Evolutionary conservation across 2,113 vertebrate genomes (phyloP).

Genomic region (Oriolus oriolus): DNA sequence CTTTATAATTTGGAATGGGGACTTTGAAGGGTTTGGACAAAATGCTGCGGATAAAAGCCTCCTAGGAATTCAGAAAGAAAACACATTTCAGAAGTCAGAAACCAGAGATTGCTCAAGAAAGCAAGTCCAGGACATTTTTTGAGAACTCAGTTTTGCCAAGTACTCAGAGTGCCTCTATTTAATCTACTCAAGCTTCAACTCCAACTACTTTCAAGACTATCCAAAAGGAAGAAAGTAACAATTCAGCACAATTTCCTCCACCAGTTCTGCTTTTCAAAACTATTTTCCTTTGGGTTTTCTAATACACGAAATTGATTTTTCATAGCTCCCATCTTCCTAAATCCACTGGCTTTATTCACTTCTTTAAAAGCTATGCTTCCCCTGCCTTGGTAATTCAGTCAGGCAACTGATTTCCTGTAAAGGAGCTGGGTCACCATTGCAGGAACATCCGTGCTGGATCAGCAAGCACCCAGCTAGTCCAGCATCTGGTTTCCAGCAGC

Average conservation of each 20-base stretch:
- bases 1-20: slow-evolving; percentile 94
- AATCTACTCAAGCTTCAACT: background rate
- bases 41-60: slow-evolving; percentile 92
- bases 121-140: background rate
- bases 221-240: background rate
- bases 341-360: background rate
- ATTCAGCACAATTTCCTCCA: background rate
- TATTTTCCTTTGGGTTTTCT: background rate
- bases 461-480: background rate
- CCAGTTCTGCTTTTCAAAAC: background rate
- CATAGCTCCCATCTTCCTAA: background rate
- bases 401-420: background rate
- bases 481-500: background rate
- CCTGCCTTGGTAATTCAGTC: background rate
- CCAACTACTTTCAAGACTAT: background rate
- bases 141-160: background rate
- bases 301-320: background rate
- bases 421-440: background rate
- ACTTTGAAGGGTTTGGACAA: slow-evolving; percentile 95
- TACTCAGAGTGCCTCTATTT: background rate
- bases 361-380: background rate
- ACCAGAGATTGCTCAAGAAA: background rate
- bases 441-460: background rate
- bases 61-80: slow-evolving; percentile 74
- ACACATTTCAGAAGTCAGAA: background rate